These are phyloP conservation scores for Hirundo rustica DNA, from an alignment of 2,797 vertebrate genomes.

Conservation along the genomic window DNA sequence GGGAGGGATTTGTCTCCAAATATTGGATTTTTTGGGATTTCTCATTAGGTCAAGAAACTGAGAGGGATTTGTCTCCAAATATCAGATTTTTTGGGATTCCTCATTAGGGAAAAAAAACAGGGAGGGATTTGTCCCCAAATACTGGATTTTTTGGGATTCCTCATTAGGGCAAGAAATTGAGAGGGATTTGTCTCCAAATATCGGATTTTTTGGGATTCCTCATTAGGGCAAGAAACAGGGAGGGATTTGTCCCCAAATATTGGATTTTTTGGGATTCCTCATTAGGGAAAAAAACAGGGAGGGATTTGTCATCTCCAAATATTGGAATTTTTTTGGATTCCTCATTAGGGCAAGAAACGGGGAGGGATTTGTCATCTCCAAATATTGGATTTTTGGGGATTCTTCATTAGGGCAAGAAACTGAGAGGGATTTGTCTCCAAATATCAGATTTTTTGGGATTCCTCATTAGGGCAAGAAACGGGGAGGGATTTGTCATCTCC, in stretches of 20 bases:
- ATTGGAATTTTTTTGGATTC: background rate
- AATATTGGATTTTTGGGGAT: background rate
- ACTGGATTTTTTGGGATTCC: no score
- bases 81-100: background rate
- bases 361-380: background rate
- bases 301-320: background rate
- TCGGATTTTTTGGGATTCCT: no score
- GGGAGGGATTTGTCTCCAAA: background rate
- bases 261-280: background rate
- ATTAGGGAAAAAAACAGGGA: background rate
- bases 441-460: background rate
- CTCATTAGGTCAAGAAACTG: background rate
- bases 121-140: no score
- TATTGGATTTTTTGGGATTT: background rate
- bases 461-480: background rate
- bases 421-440: background rate
- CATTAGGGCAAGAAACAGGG: no score
- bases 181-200: no score
- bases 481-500: background rate
- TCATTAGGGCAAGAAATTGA: no score
- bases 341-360: background rate
- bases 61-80: background rate
- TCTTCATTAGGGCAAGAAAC: background rate
- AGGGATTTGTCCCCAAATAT: no score
- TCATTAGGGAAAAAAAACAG: no score